Evolutionary conservation across 2,113 vertebrate genomes (phyloP).

Genomic region (Conger conger): DNA sequence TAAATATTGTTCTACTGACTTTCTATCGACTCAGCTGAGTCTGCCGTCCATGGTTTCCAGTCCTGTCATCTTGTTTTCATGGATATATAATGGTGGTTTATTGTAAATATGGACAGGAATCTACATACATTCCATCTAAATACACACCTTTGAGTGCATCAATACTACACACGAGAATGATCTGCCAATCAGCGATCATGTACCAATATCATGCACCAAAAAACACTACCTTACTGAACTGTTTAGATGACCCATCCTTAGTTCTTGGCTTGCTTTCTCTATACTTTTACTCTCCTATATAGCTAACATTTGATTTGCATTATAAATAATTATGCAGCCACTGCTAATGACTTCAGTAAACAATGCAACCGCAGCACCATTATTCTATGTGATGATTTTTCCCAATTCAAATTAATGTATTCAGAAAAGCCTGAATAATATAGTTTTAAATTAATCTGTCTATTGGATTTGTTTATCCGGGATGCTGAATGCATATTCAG

Average conservation of each 20-base stretch:
- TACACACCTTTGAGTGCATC: not conserved
- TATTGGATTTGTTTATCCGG: not conserved
- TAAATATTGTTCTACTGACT: not conserved
- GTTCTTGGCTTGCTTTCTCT: not conserved
- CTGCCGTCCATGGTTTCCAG: not conserved
- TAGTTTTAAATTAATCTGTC: not conserved
- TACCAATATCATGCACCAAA: not conserved
- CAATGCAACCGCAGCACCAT: not conserved
- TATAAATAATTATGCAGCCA: not conserved
- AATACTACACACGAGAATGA: not conserved
- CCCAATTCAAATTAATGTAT: not conserved
- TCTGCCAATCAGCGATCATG: not conserved
- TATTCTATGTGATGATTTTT: not conserved
- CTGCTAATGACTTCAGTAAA: not conserved
- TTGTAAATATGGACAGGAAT: not conserved
- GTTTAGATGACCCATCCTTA: not conserved
- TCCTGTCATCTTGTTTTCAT: not conserved
- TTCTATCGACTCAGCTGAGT: not conserved
- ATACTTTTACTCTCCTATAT: conserved; percentile 3
- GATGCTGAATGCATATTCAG: not conserved
- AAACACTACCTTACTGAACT: not conserved
- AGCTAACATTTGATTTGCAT: not conserved
- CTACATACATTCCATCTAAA: not conserved
- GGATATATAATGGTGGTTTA: not conserved
- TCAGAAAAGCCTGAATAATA: not conserved